Evolutionary conservation across 2,888 invertebrate species (phyloP), one percentile per base, ranked within the genome.

Genomic region (Onthophagus sagittarius): DNA sequence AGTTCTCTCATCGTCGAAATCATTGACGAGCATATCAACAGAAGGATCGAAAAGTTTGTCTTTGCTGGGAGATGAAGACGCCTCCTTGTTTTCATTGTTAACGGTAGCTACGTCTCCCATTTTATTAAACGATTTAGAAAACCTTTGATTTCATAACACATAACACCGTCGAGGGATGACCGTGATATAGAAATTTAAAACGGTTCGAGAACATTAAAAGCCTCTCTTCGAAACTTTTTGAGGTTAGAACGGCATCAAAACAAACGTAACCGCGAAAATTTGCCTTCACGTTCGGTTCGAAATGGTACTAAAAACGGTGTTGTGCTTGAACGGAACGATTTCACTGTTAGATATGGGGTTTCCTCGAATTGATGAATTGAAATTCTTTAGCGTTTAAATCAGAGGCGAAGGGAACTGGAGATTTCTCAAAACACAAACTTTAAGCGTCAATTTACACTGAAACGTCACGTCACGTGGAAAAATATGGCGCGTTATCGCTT

Each of bases 1-100:
- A 76, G 98, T 98, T 84, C 95, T 91, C 85, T 98, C 98, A 88
- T 98, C 98, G 86, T 98, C 98, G 87, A 95, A 97, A 86, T 98
- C 98, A 90, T 98, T 95, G 77, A 97, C 94, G 90, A 98, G 93
- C 96, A 98, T 96, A 86, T 97, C 97, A 84, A 96, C 92, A 77
- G 95, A 92, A 77, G 97, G 97, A 86, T 97, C 97, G 88, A 97
- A 97, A 81, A 93, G 84, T 81, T 87, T 88, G 83, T 88, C 88
- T 81, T 87, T 86, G 77, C 85, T 85, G 75, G 83, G 79, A 32
- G 83, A 81, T 31, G 69, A 69, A 74, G 80, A 80, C 77, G 80
- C 80, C 74, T 82, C 82, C 81, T 82, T 83, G 77, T 80, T 82
- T 79, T 84, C 83, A 78, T 82, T 83, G 75, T 81, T 82, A 71